Conservation (phyloP, 1,140 invertebrate species). For the Panulirus ornatus region DNA sequence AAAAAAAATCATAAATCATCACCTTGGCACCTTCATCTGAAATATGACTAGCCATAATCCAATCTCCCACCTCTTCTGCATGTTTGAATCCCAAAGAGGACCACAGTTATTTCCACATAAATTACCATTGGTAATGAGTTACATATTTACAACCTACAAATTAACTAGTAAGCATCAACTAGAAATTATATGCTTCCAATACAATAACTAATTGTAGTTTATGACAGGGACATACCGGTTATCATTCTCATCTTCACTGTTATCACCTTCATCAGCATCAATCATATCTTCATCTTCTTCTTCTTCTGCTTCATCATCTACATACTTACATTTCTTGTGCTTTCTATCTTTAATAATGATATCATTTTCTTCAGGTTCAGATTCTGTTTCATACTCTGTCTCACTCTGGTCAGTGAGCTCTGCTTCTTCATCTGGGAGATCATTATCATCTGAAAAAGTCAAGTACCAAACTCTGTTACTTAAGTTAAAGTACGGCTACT, state of each 20-base stretch:
- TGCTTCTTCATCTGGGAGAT: conserved; percentile 56
- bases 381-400: conserved; percentile 66
- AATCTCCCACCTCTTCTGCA: too few relatives aligned
- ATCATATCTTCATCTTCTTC: conserved; percentile 64
- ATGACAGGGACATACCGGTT: background rate
- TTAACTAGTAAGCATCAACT: too few relatives aligned
- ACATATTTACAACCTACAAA: too few relatives aligned
- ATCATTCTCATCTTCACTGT: conserved; percentile 20
- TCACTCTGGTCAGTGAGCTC: conserved; percentile 69
- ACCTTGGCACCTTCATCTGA: too few relatives aligned
- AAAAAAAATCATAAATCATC: too few relatives aligned
- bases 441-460: conserved; percentile 52
- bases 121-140: too few relatives aligned
- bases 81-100: too few relatives aligned
- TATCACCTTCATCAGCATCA: conserved; percentile 55
- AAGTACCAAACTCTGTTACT: too few relatives aligned
- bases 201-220: background rate
- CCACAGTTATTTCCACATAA: too few relatives aligned
- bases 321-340: conserved; percentile 61
- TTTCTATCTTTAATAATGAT: conserved; percentile 60
- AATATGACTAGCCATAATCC: too few relatives aligned
- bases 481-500: too few relatives aligned
- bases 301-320: conserved; percentile 70
- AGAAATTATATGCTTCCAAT: background rate
- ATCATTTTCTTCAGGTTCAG: conserved; percentile 66